Base-by-base conservation (phyloP, 2,797 vertebrate species). In the Channallabes apus region DNA sequence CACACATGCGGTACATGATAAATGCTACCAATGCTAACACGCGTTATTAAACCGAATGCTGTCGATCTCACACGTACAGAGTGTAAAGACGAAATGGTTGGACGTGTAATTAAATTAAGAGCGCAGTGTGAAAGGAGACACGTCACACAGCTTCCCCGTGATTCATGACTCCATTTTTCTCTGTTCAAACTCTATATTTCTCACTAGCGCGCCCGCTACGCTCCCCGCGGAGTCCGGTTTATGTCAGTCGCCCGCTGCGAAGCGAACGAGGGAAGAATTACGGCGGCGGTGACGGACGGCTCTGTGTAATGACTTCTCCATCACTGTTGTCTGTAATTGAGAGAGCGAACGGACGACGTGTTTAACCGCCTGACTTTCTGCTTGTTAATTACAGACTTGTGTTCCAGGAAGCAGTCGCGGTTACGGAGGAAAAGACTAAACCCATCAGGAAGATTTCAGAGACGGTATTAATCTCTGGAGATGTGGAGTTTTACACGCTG, bases 381-480 rank as follows among this genome's bases (percentile, higher is more conserved):
- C 91, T 89, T 88, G 90, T 92, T 94, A 93, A 95, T 94, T 91
- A 93, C 72, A 92, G 91, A 89, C 85, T 88, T 85, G 83, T 81
- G 67, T 91, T 88, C 78, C 51, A 82, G 82, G 86, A 88, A 89
- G 46, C 35, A 84, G 87, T 89, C 89, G 89, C 71, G 56, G 86
- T 87, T 91, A 56, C 84, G 86, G 91, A 89, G 89, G 76, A 93
- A 90, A 72, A 93, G 8, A 14, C 6, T 1, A 58, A 58, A 77
- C 29, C 4, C 29, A 77, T 58, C 54, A 8, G 4, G 29, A 77
- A 22, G 0, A 0, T 29, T 59, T 24, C 18, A 59, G 54, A 77
- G 54, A 32, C 3, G 3, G 54, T 20, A 77, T 59, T 77, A 58
- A 35, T 77, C 54, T 77, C 51, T 18, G n/a, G 6, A 17, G 46